Base-by-base conservation (phyloP, 2,888 invertebrate species). In the Sinelater perroti region DNA sequence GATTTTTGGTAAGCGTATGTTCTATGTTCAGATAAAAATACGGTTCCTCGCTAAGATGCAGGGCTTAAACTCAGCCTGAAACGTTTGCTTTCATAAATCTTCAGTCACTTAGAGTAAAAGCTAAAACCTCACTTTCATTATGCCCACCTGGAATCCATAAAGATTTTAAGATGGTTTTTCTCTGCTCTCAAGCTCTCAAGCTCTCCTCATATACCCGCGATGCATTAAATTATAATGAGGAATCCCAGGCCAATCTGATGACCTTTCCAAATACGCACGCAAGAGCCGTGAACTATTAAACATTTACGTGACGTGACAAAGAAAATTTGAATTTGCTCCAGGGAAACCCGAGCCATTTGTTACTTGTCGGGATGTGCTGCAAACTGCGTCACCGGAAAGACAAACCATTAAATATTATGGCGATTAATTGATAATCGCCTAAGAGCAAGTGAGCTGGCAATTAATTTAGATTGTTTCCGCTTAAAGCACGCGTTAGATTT, bases 211-310 rank as follows among this genome's bases (percentile, higher is more conserved):
- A 35, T 54, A 44, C 50, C 26, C 35, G 26, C 24, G 18, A 21
- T 50, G 50, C 59, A 50, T 59, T 59, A 59, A 59, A 59, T 59
- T 59, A 54, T 59, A 54, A 59, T 59, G 54, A 54, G 49, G 46
- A 49, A 54, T 59, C 59, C 59, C 53, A 44, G 36, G 50, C 31
- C 49, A 59, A 58, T 53, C 47, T 58, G 49, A 53, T 47, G 47
- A 47, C 47, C 38, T 53, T 47, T 46, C 42, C 42, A 18, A 47
- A 47, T 47, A 53, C 44, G 47, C 58, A 17, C 40, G 49, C 52
- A 42, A 28, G 33, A 49, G 36, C 7, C 14, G 13, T 59, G 40
- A 54, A 59, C 54, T 54, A 59, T 59, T 59, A 42, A 59, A 44
- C 36, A 50, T 38, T 28, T 40, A 38, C 52, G 52, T 52, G 57